These are phyloP conservation scores for Phymatocera aterrima DNA, from an alignment of 2,888 invertebrate species.

Conservation along the genomic window DNA sequence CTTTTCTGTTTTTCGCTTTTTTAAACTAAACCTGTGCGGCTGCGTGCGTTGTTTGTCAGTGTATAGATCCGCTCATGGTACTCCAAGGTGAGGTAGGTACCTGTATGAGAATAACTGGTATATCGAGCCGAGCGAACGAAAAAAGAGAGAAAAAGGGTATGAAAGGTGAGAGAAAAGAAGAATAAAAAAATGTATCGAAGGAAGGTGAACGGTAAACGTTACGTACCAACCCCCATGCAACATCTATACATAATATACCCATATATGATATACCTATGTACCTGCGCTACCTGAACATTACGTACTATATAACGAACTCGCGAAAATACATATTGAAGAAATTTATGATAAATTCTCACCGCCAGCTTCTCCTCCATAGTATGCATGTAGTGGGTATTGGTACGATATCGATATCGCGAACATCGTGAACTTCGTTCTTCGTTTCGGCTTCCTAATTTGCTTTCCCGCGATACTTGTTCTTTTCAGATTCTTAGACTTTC, in stretches of 20 bases:
- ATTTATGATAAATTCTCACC: conserved; percentile 34
- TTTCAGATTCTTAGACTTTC: background rate
- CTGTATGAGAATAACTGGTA: conserved; percentile 39
- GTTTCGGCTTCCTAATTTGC: conserved; percentile 28
- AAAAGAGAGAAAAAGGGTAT: background rate
- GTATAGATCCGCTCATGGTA: background rate
- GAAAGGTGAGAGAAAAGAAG: conserved; percentile 31
- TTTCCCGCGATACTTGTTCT: background rate
- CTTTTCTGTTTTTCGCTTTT: background rate
- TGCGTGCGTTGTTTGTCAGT: background rate
- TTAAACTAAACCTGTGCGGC: conserved; percentile 15
- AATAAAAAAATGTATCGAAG: too few species aligned
- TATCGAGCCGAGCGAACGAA: conserved; percentile 15
- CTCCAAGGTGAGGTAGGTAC: background rate
- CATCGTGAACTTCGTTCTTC: conserved; percentile 4
- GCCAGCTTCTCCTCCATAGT: background rate
- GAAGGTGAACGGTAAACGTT: conserved; percentile 43
- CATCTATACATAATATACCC: conserved; percentile 6
- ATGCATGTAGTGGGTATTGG: background rate
- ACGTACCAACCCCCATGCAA: background rate
- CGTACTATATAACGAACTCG: conserved; percentile 24
- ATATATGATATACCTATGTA: too few species aligned
- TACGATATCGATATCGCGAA: too few species aligned
- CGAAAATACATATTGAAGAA: conserved; percentile 35
- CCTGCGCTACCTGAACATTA: too few species aligned